phyloP scores from a whole-genome alignment of 2,113 vertebrate genomes.

The Synchiropus splendidus region DNA sequence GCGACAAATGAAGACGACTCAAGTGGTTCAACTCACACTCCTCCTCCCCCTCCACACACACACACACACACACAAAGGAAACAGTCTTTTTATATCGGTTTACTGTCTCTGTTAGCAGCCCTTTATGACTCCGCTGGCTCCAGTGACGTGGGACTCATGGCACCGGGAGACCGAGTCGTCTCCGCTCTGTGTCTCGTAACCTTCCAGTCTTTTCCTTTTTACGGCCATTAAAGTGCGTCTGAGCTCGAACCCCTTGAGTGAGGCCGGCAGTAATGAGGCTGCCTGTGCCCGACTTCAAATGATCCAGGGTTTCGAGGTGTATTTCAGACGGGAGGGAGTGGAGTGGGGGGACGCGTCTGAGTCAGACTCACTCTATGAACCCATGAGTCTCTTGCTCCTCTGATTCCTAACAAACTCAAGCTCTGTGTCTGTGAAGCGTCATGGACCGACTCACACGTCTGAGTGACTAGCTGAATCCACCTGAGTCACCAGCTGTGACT shows the following conservation, averaged over 20 bases:
- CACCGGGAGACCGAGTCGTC: slow-evolving; percentile 38
- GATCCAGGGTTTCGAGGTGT: slow-evolving; percentile 34
- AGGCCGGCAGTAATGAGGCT: slow-evolving; percentile 52
- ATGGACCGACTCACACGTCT: too few species aligned
- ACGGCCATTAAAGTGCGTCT: slow-evolving; percentile 57
- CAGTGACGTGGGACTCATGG: slow-evolving; percentile 51
- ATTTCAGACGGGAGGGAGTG: too few species aligned
- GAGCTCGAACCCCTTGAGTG: slow-evolving; percentile 31
- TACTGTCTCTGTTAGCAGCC: slow-evolving; percentile 63
- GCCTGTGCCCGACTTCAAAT: slow-evolving; percentile 51
- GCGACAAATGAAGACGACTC: not conserved
- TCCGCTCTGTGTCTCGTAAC: slow-evolving; percentile 61
- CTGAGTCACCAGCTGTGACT: too few species aligned
- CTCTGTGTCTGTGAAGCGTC: too few species aligned
- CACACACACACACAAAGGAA: slow-evolving; percentile 56
- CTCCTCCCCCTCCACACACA: slow-evolving; percentile 37
- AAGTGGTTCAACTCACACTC: slow-evolving; percentile 13
- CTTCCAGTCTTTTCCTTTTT: slow-evolving; percentile 54
- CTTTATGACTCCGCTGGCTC: slow-evolving; percentile 65
- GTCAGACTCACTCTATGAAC: too few species aligned
- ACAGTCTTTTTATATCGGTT: slow-evolving; percentile 64
- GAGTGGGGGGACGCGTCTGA: too few species aligned
- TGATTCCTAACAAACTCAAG: too few species aligned
- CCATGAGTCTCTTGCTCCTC: too few species aligned
- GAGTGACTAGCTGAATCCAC: too few species aligned